Percentiles rank a stretch among this genome's conserved stretches.
Conservation (phyloP, 2,113 vertebrate genomes). For the Brachyhypopomus occidentalis region DNA sequence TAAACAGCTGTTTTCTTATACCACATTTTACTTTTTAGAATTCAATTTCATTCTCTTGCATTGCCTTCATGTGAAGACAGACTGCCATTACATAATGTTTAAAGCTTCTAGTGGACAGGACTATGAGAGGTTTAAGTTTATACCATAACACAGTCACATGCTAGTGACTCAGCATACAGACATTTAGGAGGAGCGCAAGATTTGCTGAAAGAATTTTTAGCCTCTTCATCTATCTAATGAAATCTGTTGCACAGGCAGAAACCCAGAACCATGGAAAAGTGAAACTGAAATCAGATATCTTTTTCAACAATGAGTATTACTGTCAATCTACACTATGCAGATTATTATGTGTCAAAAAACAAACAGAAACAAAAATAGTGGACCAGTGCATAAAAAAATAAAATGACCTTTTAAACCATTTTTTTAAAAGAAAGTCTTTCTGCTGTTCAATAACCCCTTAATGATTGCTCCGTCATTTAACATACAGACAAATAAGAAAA, state of each 20-base stretch:
- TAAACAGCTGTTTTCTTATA: not conserved
- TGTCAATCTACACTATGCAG: too few relatives aligned
- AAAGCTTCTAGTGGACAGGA: not conserved
- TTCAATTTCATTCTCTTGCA: not conserved
- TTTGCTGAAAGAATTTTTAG: conserved; percentile 18
- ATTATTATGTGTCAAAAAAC: too few relatives aligned
- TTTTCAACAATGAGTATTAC: not conserved
- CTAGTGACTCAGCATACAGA: conserved; percentile 17
- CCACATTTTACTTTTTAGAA: not conserved
- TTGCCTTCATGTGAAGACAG: not conserved
- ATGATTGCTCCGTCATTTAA: too few relatives aligned
- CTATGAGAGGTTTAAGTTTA: not conserved
- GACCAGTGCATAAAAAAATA: too few relatives aligned
- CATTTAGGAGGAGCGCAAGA: conserved; percentile 6
- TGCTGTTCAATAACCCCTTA: too few relatives aligned
- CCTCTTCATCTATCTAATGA: not conserved
- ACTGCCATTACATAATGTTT: not conserved
- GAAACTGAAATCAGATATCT: not conserved
- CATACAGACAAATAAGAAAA: too few relatives aligned
- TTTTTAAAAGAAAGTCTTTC: too few relatives aligned
- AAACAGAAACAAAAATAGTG: too few relatives aligned
- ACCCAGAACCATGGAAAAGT: not conserved
- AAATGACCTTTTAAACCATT: too few relatives aligned
- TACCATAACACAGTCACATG: not conserved
- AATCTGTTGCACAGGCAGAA: conserved; percentile 14